Evolutionary conservation across 2,113 vertebrate genomes (phyloP), one percentile per base, ranked within the genome.

Genomic region (Planiliza haematocheilus): DNA sequence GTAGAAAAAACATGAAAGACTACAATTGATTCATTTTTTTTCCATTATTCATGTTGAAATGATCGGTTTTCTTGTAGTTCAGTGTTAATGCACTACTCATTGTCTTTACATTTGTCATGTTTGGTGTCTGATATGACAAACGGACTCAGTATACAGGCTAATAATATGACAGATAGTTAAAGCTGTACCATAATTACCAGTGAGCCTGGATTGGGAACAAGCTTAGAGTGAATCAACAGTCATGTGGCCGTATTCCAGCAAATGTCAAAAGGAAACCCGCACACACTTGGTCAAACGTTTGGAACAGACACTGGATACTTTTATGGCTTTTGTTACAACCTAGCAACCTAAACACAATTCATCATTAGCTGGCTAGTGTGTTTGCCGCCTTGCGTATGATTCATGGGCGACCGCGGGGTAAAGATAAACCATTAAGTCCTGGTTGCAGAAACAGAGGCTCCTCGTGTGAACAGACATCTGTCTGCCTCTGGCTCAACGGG

Each of bases 291-390:
- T 63, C 45, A 61, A 71, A 61, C 2, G 43, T 69, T 70, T 59
- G 60, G n/a, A 70, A 55, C 58, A 16, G 55, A 58, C 20, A 53
- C 24, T 0, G 38, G 67, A 80, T 42, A 1, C 76, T 78, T 77
- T 55, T 20, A 36, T 30, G 43, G 67, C 14, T 42, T 12, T 66
- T 73, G 59, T 69, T 68, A 51, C 48, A 52, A 30, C 24, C 24
- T 46, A 64, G 70, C 14, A 56, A 72, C 13, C 58, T 79, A 87
- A 90, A 88, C 70, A 76, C 48, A 81, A 75, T 83, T 67, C 64
- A 70, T 89, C 72, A 61, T 49, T 8, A 24, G 13, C 64, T 21
- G 42, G 21, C 16, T 30, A 7, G 52, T 46, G 24, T 68, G 14
- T 69, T 75, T 67, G 58, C 7, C 39, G 63, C 18, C 37, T 51